These are phyloP conservation scores for Aporrectodea caliginosa DNA, from an alignment of 1,140 invertebrate species.

Conservation along the genomic window DNA sequence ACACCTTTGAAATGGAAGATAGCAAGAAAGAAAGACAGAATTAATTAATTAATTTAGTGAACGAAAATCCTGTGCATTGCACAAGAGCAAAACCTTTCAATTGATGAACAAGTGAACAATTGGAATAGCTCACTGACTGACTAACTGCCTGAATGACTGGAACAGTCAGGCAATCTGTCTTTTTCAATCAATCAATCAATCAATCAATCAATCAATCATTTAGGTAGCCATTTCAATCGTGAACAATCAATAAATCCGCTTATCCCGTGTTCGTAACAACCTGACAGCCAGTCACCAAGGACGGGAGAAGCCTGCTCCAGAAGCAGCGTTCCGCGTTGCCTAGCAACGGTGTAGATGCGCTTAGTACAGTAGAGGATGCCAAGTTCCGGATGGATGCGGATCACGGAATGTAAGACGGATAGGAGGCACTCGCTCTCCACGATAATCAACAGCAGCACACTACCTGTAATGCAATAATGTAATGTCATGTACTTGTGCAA, in stretches of 20 bases:
- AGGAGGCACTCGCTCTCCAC: not conserved
- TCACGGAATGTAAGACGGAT: not conserved
- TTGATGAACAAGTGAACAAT: no score
- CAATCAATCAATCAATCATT: slow-evolving; percentile 1
- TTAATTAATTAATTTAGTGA: no score
- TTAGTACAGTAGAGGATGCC: not conserved
- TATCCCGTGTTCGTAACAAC: not conserved
- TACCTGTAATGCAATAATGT: no score
- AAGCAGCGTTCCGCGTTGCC: not conserved
- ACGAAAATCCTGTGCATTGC: no score
- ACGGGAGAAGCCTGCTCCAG: not conserved
- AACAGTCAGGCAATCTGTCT: no score
- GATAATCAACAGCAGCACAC: not conserved
- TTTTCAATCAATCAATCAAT: not conserved
- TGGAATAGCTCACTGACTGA: no score
- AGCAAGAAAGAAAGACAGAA: no score
- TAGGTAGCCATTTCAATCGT: not conserved
- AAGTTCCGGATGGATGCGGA: not conserved
- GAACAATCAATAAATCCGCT: not conserved
- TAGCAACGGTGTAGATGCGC: not conserved
- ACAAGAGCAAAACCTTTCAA: no score
- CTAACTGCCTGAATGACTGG: no score
- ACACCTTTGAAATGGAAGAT: no score
- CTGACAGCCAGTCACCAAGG: not conserved
- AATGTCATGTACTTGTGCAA: no score